These are phyloP conservation scores for Agrochola litura DNA, from an alignment of 2,888 invertebrate species.

Conservation along the genomic window DNA sequence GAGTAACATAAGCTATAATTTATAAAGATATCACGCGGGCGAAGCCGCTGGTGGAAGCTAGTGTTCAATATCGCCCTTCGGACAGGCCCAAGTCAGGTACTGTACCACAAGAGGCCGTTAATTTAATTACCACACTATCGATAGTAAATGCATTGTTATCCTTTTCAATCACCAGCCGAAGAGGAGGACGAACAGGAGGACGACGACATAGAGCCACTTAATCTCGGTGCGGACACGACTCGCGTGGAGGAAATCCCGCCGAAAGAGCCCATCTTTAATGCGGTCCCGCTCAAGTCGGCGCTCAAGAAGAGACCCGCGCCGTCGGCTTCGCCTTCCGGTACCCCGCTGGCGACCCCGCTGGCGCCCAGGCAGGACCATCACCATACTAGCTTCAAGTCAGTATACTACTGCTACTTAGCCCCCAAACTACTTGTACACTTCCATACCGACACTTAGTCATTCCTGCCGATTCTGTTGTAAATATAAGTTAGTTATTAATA, in stretches of 20 bases:
- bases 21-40: too few species aligned
- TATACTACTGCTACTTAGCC: constrained; percentile 58
- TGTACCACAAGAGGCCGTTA: neutral
- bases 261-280: constrained; percentile 97
- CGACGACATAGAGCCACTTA: constrained; percentile 91
- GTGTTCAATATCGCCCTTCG: neutral
- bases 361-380: constrained; percentile 93
- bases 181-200: constrained; percentile 90
- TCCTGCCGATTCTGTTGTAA: constrained; percentile 6
- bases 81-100: neutral
- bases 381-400: constrained; percentile 95
- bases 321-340: constrained; percentile 91
- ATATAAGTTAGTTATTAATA: neutral
- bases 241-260: constrained; percentile 98
- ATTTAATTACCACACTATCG: neutral
- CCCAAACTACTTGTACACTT: constrained; percentile 32
- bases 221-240: constrained; percentile 93
- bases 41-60: too few species aligned
- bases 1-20: too few species aligned
- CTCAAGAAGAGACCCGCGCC: constrained; percentile 96
- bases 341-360: constrained; percentile 85
- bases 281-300: constrained; percentile 97
- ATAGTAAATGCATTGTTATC: neutral
- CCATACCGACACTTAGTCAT: constrained; percentile 16
- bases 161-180: constrained; percentile 76